These are phyloP conservation scores for Ctenosaura bakeri DNA, from an alignment of 2,797 vertebrate species.

Conservation along the genomic window DNA sequence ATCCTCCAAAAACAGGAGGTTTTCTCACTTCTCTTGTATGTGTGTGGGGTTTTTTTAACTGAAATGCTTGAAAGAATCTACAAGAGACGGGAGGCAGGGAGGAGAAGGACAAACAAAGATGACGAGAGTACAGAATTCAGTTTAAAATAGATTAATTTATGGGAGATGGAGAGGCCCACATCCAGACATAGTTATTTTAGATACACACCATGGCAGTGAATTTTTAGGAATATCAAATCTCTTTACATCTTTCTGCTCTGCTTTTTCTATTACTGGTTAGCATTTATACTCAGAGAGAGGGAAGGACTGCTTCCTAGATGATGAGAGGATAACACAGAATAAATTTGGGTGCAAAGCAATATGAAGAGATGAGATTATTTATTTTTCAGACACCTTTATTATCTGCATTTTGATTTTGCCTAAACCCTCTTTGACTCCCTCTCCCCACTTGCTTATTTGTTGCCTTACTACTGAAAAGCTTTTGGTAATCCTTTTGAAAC, in stretches of 20 bases:
- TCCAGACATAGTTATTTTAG: neutral
- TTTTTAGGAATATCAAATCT: neutral
- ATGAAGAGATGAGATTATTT: neutral
- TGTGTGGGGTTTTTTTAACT: neutral
- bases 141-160: neutral
- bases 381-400: slow-evolving; percentile 13
- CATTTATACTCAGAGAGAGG: neutral
- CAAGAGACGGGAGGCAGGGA: neutral
- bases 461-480: neutral
- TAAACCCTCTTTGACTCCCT: neutral
- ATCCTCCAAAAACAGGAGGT: too few relatives aligned
- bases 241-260: neutral
- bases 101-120: too few relatives aligned
- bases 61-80: neutral
- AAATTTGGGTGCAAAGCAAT: neutral
- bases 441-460: too few relatives aligned
- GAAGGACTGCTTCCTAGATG: neutral
- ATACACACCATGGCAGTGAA: neutral
- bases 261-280: neutral
- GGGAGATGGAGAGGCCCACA: neutral
- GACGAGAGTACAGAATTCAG: too few relatives aligned
- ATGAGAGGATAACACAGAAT: neutral
- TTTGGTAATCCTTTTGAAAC: too few relatives aligned
- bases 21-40: neutral
- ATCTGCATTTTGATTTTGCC: neutral